phyloP scores from a whole-genome alignment of 2,888 invertebrate genomes.

The Stomorhina lunata region DNA sequence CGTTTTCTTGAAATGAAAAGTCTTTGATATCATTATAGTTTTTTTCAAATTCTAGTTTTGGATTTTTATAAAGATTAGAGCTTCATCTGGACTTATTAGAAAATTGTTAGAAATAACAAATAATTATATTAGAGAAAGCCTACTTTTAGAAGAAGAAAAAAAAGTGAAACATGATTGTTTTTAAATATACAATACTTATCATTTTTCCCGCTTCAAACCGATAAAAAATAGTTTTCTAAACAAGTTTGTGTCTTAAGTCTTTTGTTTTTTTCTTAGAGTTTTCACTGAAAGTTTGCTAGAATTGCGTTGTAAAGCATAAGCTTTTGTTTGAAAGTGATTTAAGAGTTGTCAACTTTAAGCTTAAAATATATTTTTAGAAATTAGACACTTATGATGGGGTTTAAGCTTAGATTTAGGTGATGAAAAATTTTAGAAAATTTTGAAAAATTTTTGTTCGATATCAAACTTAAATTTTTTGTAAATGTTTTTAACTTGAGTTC shows the following conservation, averaged over 20 bases:
- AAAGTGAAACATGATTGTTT: slow-evolving; percentile 12
- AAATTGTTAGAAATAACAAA: not conserved
- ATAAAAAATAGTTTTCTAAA: slow-evolving; percentile 1
- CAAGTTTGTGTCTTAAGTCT: slow-evolving; percentile 69
- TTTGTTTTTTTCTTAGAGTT: slow-evolving; percentile 56
- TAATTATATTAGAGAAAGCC: slow-evolving; percentile 24
- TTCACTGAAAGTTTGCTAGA: not conserved
- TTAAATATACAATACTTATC: slow-evolving; percentile 4
- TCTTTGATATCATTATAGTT: too few species aligned
- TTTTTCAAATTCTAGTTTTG: too few species aligned
- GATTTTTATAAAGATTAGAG: not conserved
- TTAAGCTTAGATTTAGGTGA: too few species aligned
- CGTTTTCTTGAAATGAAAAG: too few species aligned
- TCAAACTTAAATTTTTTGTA: too few species aligned
- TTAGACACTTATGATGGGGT: too few species aligned
- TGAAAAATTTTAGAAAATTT: too few species aligned
- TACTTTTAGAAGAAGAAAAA: not conserved
- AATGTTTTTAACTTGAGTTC: too few species aligned
- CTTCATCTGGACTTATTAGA: too few species aligned
- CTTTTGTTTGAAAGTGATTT: not conserved
- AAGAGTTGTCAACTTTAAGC: not conserved
- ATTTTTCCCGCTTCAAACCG: too few species aligned
- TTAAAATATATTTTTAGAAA: too few species aligned
- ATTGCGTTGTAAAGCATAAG: not conserved
- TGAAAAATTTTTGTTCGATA: too few species aligned